Evolutionary conservation across 2,113 vertebrate species (phyloP), one percentile per base, ranked within the genome.

Genomic region (Platichthys flesus): DNA sequence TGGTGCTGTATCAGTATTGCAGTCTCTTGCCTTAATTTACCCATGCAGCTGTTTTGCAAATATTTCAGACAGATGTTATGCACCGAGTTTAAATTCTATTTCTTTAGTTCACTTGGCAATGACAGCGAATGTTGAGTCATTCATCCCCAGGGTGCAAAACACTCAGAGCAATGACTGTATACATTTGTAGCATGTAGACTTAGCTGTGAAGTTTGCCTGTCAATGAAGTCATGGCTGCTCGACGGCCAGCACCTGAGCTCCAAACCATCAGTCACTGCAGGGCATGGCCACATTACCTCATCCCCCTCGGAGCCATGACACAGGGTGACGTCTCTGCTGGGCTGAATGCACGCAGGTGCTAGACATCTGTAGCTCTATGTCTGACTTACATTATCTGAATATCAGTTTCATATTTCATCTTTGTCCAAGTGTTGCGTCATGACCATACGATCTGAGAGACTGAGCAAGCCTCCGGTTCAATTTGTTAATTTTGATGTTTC

Each of bases 231-330:
- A 82, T 62, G 12, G 73, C 58, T 65, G 76, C 55, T 54, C 59
- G 21, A 74, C 51, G 77, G 85, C 78, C 87, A 81, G 65, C 26
- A 65, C 68, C 68, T 71, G 52, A 67, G 71, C 76, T 73, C 64
- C 12, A 52, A 83, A 58, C 66, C 67, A 69, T 87, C 74, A 83
- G 68, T 89, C 80, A 85, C 47, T 49, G 16, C 52, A 60, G 67
- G 81, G 56, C 74, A 74, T 26, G 79, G 72, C 75, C 4, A 1
- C 42, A 81, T 88, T 86, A 84, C 74, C 72, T 89, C 85, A 88
- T 23, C 42, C 68, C 47, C 40, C 47, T 69, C 66, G 79, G 60
- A 42, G 62, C 35, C 42, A 28, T 60, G 61, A 76, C 51, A 64
- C 37, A 5, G 6, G 31, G 31, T 6, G 31, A 7, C 6, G 18